Percentiles rank a stretch among this genome's conserved stretches.
phyloP scores from a whole-genome alignment of 2,888 invertebrate genomes.

The Antitype chi region DNA sequence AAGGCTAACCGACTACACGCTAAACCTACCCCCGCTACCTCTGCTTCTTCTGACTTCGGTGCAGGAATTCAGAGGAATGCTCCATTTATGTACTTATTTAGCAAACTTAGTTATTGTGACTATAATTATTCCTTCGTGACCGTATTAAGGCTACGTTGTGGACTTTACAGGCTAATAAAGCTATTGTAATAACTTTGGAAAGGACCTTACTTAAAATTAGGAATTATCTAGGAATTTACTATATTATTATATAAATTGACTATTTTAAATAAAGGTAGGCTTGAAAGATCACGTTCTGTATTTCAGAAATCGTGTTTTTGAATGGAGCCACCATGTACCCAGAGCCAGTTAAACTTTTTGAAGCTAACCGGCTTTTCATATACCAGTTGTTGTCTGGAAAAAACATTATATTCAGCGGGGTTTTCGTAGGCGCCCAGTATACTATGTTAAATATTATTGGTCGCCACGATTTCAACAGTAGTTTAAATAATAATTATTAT shows the following conservation, averaged over 20 bases:
- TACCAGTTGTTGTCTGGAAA: constrained; percentile 4
- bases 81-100: background rate
- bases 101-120: background rate
- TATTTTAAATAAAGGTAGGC: background rate
- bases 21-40: no score
- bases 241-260: background rate
- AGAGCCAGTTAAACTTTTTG: constrained; percentile 17
- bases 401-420: background rate
- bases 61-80: background rate
- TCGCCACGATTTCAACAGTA: background rate
- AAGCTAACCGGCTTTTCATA: constrained; percentile 26
- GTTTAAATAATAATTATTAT: background rate
- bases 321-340: background rate
- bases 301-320: background rate
- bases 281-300: background rate
- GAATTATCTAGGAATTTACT: background rate
- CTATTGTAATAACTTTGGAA: background rate
- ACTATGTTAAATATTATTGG: background rate
- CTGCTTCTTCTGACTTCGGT: no score
- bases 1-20: no score
- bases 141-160: background rate
- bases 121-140: background rate
- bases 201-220: background rate
- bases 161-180: no score
- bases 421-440: background rate